Base-by-base conservation (phyloP, 2,888 invertebrate species). In the Dasypogon diadema region DNA sequence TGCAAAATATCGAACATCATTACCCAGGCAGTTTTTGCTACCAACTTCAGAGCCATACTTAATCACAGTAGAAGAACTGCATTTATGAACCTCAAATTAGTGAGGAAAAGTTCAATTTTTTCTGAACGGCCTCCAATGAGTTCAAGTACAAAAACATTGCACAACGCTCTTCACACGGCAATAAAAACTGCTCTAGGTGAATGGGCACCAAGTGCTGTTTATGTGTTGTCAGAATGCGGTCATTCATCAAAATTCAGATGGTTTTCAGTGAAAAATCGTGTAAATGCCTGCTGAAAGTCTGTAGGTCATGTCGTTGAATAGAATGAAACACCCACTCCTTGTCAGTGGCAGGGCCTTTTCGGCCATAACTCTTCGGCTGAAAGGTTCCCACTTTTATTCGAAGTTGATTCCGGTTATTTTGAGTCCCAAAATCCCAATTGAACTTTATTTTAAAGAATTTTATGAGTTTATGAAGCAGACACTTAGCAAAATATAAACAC, bases 61-160 rank as follows among this genome's bases (percentile, higher is more conserved):
- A 12, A 42, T 42, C 42, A 42, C n/a, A 42, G 60, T 60, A 21
- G 2, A 60, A 60, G 34, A 60, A 60, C 18, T 60, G 42, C 60
- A 37, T 42, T 60, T 60, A 37, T 42, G 18, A 30, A 58, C 16
- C 18, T 21, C 18, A 60, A 60, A 60, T 60, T 60, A 37, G 37
- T 16, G 51, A 51, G 18, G 51, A 51, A 21, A 16, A 21, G 51
- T 51, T 5, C 51, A n/a, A 51, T 21, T 5, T 51, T 51, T 51
- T 51, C 6, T 18, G 2, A 37, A 46, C 16, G 65, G 65, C 65
- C 65, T 65, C 65, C 24, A 48, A n/a, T 65, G 48, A 65, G 65
- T 65, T 65, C 65, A 65, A 65, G 65, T 65, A 65, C 65, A 65
- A n/a, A 37, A 18, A 21, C 22, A 26, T 60, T 60, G 22, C 26